phyloP scores from a whole-genome alignment of 2,797 vertebrate genomes.

The Fringilla coelebs region DNA sequence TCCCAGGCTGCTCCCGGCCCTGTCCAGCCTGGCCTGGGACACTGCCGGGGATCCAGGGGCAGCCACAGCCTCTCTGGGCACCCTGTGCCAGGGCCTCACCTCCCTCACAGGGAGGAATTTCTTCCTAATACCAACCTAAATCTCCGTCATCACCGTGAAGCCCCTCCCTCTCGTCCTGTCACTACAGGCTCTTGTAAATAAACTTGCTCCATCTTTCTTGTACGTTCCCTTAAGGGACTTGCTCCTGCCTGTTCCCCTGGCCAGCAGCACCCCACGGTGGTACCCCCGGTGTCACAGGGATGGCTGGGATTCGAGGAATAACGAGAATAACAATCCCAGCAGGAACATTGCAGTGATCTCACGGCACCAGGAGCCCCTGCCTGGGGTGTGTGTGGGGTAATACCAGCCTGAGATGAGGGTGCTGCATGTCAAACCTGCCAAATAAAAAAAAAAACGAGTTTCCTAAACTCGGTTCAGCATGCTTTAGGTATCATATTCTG shows the following conservation, averaged over 20 bases:
- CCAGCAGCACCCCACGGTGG: neutral
- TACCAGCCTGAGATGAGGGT: rapidly evolving
- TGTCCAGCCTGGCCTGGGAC: rapidly evolving
- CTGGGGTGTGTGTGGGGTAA: neutral
- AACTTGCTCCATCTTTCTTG: neutral
- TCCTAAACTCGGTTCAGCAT: neutral
- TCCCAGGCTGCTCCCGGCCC: neutral
- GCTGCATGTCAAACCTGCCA: neutral
- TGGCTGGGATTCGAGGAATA: neutral
- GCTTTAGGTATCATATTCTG: neutral
- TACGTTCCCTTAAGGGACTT: neutral
- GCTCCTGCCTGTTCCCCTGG: neutral
- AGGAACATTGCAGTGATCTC: neutral
- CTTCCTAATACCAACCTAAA: neutral
- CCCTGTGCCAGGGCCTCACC: rapidly evolving
- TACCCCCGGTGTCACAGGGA: too few relatives aligned
- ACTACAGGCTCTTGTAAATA: neutral
- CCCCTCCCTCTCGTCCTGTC: neutral
- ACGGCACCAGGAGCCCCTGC: neutral
- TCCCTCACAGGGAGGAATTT: neutral
- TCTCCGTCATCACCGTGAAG: neutral
- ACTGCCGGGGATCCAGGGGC: neutral
- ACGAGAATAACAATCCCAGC: neutral
- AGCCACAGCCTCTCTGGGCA: neutral
- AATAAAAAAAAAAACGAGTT: neutral